Percentiles rank a stretch among this genome's conserved stretches.
These are phyloP conservation scores for Dicrostonyx torquatus DNA, from an alignment of 2,797 vertebrate species.

Conservation along the genomic window DNA sequence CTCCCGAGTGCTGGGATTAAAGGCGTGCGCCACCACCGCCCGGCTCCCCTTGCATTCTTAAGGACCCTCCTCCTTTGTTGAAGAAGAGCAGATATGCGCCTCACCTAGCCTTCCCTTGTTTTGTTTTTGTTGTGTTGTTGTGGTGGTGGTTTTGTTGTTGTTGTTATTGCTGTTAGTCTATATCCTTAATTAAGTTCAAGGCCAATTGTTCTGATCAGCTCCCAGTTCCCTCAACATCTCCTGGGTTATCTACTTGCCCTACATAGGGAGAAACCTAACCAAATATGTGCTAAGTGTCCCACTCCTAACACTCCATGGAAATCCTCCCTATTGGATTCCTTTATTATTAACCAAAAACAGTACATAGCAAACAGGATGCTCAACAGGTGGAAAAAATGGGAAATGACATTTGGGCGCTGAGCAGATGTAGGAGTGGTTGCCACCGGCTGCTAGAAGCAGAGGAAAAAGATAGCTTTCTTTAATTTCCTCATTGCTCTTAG, in stretches of 20 bases:
- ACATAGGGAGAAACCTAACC: background rate
- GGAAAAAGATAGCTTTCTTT: background rate
- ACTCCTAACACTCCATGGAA: background rate
- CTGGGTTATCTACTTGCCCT: background rate
- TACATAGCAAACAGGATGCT: background rate
- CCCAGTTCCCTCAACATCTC: background rate
- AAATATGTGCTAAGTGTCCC: background rate
- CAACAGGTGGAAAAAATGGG: background rate
- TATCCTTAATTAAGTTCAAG: background rate
- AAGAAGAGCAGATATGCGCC: background rate
- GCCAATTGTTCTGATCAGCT: background rate
- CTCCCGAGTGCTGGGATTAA: no score
- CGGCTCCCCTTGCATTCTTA: background rate
- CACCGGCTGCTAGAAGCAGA: background rate
- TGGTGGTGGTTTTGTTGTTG: no score
- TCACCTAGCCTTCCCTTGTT: background rate
- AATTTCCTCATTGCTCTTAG: slow-evolving; percentile 37
- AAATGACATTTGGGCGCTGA: background rate
- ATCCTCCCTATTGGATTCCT: background rate
- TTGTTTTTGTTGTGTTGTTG: no score
- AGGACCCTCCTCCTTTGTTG: background rate
- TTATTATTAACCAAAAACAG: background rate
- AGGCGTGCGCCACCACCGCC: no score
- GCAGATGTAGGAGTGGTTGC: background rate
- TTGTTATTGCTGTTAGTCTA: background rate